Percentiles rank a stretch among this genome's conserved stretches.
Evolutionary conservation across 2,113 vertebrate genomes (phyloP).

Genomic region (Phyllopteryx taeniolatus): DNA sequence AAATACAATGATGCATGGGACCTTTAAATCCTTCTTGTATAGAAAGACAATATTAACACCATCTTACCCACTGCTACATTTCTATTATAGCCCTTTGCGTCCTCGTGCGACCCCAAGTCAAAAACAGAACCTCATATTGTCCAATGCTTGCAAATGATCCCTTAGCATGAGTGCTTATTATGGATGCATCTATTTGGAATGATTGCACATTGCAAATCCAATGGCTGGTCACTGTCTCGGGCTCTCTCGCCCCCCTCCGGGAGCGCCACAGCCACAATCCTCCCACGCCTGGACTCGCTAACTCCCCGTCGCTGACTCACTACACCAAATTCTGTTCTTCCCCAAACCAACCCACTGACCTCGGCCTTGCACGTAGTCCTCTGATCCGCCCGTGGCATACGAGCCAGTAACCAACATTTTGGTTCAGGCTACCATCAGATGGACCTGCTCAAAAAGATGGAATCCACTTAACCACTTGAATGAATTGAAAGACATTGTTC

Average conservation of each 20-base stretch:
- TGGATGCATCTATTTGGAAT: constrained; percentile 69
- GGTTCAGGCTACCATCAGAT: constrained; percentile 15
- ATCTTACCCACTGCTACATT: constrained; percentile 2
- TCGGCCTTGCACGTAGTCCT: constrained; percentile 50
- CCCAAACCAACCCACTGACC: constrained; percentile 58
- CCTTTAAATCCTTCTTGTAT: not conserved
- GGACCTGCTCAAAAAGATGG: constrained; percentile 13
- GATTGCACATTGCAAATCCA: constrained; percentile 68
- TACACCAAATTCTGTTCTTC: constrained; percentile 49
- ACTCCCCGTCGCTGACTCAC: constrained; percentile 49
- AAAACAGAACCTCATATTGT: constrained; percentile 57
- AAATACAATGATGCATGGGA: too few species aligned
- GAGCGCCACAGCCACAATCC: constrained; percentile 62
- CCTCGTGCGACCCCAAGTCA: constrained; percentile 17
- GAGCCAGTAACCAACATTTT: constrained; percentile 37
- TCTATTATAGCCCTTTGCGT: constrained; percentile 24
- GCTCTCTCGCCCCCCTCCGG: constrained; percentile 26
- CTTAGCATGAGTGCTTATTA: constrained; percentile 65
- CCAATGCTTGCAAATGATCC: constrained; percentile 63
- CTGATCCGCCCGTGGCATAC: constrained; percentile 42
- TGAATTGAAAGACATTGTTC: not conserved
- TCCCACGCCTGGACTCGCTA: constrained; percentile 61
- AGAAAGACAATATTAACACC: not conserved
- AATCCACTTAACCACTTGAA: not conserved
- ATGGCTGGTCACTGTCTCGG: constrained; percentile 59